These are phyloP conservation scores for Parazoanthus swiftii DNA, from an alignment of 92 coral and sea anemone genomes.

Conservation along the genomic window DNA sequence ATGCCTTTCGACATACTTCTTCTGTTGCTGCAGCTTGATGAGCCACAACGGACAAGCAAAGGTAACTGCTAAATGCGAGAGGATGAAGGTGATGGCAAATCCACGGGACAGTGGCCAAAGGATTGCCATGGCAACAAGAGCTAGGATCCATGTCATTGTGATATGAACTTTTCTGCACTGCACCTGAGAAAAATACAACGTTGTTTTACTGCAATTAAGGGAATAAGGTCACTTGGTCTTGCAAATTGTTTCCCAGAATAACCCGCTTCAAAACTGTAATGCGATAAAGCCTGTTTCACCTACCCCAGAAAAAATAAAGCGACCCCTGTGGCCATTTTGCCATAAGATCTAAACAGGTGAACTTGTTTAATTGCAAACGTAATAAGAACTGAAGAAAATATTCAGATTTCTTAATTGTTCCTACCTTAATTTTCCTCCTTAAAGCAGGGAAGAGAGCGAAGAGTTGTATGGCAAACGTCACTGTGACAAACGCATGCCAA, in stretches of 20 bases:
- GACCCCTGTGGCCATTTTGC: too few species aligned
- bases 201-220: too few species aligned
- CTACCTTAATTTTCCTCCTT: constrained; percentile 90
- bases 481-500: constrained; percentile 94
- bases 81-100: constrained; percentile 66
- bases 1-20: constrained; percentile 67
- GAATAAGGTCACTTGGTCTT: not conserved
- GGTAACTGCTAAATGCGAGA: constrained; percentile 80
- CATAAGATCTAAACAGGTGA: too few species aligned
- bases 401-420: not conserved
- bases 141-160: constrained; percentile 73
- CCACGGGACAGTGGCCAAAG: constrained; percentile 76
- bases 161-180: constrained; percentile 57
- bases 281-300: not conserved
- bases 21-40: constrained; percentile 74
- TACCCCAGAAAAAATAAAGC: not conserved
- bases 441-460: constrained; percentile 91
- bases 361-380: too few species aligned
- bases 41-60: constrained; percentile 91
- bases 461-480: constrained; percentile 80
- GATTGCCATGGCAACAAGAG: constrained; percentile 56
- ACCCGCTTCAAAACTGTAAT: too few species aligned
- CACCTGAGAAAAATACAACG: constrained; percentile 40
- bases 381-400: not conserved
- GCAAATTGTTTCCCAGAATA: too few species aligned